Evolutionary conservation across 2,888 invertebrate species (phyloP), one percentile per base, ranked within the genome.

Genomic region (Rhyacophila evoluta): DNA sequence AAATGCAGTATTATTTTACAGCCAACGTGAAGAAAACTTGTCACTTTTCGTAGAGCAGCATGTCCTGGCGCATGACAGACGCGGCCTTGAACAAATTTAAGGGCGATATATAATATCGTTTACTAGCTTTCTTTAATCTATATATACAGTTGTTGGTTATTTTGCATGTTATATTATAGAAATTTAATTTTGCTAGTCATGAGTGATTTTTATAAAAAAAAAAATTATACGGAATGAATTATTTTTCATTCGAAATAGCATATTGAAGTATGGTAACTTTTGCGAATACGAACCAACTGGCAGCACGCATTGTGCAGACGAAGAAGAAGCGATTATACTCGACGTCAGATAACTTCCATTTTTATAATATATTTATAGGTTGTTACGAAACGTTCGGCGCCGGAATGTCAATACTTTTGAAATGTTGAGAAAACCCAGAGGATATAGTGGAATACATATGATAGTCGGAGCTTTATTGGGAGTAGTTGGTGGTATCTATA

Each of bases 401-500:
- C n/a, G n/a, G n/a, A n/a, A n/a, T n/a, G n/a, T n/a, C n/a, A n/a
- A n/a, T n/a, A n/a, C n/a, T n/a, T n/a, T 41, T 33, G 67, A 67
- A 12, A 85, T 86, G 85, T 83, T 87, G 78, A 83, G 85, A 79
- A 83, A 83, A 83, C 84, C 85, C 28, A 83, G 84, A n/a, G 85
- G 85, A 11, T 76, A 87, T 77, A 84, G 84, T 33, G 84, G 84
- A 28, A 37, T 83, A 33, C 85, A 87, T 83, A 77, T 87, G 72
- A 83, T 85, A 19, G 19, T 87, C 25, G 85, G 82, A 29, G 81
- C 84, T 10, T 80, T 85, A 27, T 4, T 87, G 69, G 87, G 88
- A 8, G 82, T 86, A 10, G 11, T 84, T 6, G 84, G 85, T 41
- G 87, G 87, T 69, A 79, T 85, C 68, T 88, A 88, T 83, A 86